These are phyloP conservation scores for Arothron firmamentum DNA, from an alignment of 2,113 vertebrate genomes.

Conservation along the genomic window DNA sequence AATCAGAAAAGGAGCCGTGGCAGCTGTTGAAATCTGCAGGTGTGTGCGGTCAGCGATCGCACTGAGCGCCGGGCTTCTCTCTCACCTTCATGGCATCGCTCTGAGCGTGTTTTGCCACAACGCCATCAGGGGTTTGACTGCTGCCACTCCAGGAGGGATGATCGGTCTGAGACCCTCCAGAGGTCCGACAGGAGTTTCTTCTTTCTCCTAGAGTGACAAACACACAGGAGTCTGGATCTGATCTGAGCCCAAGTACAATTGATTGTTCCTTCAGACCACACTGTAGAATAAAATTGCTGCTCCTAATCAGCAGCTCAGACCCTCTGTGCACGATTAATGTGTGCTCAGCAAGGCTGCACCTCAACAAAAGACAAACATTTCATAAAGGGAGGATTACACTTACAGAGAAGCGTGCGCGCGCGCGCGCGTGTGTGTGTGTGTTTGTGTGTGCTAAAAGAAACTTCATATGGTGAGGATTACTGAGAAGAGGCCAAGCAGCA, in stretches of 20 bases:
- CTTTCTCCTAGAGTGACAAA: slow-evolving; percentile 56
- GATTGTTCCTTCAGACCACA: neutral
- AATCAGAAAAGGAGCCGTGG: neutral
- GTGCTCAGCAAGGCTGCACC: slow-evolving; percentile 22
- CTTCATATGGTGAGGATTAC: slow-evolving; percentile 62
- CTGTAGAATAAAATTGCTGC: slow-evolving; percentile 22
- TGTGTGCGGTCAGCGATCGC: no score
- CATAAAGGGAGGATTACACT: slow-evolving; percentile 62
- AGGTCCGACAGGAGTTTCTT: slow-evolving; percentile 68
- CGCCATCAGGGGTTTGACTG: slow-evolving; percentile 51
- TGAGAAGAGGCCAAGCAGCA: slow-evolving; percentile 31
- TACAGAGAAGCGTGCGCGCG: slow-evolving; percentile 19
- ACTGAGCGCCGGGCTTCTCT: no score
- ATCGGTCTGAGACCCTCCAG: slow-evolving; percentile 68
- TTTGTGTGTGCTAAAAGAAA: slow-evolving; percentile 29
- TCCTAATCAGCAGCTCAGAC: slow-evolving; percentile 27
- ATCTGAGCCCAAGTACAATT: neutral
- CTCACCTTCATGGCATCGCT: neutral
- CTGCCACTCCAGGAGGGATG: slow-evolving; percentile 67
- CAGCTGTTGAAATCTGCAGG: neutral
- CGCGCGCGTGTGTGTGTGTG: slow-evolving; percentile 7
- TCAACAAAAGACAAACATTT: slow-evolving; percentile 57
- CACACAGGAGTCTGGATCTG: slow-evolving; percentile 16
- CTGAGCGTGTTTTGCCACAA: neutral
- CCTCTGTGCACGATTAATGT: slow-evolving; percentile 34